A percentile compares a stretch with the other conserved stretches of the same genome.
Conservation (phyloP, 2,888 invertebrate species). For the Willowsia nigromaculata region DNA sequence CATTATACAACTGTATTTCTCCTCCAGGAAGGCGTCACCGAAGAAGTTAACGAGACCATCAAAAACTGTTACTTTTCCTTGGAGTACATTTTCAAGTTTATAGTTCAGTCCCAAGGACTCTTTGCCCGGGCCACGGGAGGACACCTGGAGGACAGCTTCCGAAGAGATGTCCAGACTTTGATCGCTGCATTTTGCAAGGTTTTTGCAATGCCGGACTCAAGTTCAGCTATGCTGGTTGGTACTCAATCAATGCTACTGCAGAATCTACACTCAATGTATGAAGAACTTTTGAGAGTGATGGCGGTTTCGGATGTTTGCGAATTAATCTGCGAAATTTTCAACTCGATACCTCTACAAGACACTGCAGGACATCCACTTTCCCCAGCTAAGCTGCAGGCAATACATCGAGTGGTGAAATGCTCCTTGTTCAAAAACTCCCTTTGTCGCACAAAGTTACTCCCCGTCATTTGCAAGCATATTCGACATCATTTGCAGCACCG, state of each 20-base stretch:
- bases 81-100: constrained; percentile 95
- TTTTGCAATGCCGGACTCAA: constrained; percentile 85
- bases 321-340: constrained; percentile 89
- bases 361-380: constrained; percentile 87
- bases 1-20: constrained; percentile 89
- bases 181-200: constrained; percentile 89
- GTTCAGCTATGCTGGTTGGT: constrained; percentile 90
- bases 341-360: constrained; percentile 85
- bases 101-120: constrained; percentile 91
- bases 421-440: constrained; percentile 84
- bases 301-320: constrained; percentile 88
- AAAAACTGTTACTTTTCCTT: constrained; percentile 94
- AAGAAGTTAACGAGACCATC: constrained; percentile 93
- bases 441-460: constrained; percentile 83
- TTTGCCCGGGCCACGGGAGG: constrained; percentile 93
- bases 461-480: constrained; percentile 91
- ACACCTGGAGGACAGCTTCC: constrained; percentile 93
- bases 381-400: constrained; percentile 90
- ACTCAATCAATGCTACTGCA: constrained; percentile 87
- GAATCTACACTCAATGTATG: constrained; percentile 91
- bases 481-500: constrained; percentile 90
- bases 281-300: constrained; percentile 85
- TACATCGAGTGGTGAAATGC: constrained; percentile 89
- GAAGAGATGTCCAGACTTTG: constrained; percentile 85
- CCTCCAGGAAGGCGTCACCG: constrained; percentile 91